A percentile compares a stretch with the other conserved stretches of the same genome.
Conservation (phyloP, 1,140 invertebrate genomes). For the Papilio polyxenes region DNA sequence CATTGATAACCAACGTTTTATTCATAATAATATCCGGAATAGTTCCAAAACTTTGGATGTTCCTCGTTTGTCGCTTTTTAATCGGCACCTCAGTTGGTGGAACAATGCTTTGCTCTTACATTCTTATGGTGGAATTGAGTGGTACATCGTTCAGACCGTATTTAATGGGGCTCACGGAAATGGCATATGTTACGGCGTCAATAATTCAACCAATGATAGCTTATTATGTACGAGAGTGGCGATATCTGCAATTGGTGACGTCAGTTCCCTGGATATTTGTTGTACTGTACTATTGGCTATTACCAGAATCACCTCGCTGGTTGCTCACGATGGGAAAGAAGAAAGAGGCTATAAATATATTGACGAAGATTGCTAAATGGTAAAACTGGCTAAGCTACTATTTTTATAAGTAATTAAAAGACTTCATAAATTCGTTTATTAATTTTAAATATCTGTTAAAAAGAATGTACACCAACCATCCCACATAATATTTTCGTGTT, state of each 20-base stretch:
- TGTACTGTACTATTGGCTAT: conserved; percentile 59
- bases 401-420: too few species aligned
- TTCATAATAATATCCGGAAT: conserved; percentile 82
- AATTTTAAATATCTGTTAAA: neutral
- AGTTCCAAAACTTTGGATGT: conserved; percentile 82
- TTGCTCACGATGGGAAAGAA: conserved; percentile 66
- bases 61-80: conserved; percentile 82
- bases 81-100: conserved; percentile 82
- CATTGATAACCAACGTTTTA: conserved; percentile 75
- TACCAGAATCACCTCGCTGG: conserved; percentile 76
- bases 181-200: conserved; percentile 74
- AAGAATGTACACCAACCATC: too few species aligned
- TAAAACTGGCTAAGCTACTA: conserved; percentile 44
- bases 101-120: conserved; percentile 82
- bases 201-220: conserved; percentile 83
- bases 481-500: too few species aligned
- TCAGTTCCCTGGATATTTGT: conserved; percentile 80
- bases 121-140: conserved; percentile 77
- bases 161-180: conserved; percentile 57
- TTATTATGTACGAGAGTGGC: conserved; percentile 85
- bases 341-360: conserved; percentile 61
- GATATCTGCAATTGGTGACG: conserved; percentile 83
- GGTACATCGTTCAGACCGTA: conserved; percentile 72
- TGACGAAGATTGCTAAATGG: conserved; percentile 67
- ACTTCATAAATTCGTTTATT: neutral